A percentile compares a stretch with the other conserved stretches of the same genome.
Conservation (phyloP, 2,113 vertebrate genomes). For the Microcebus murinus region DNA sequence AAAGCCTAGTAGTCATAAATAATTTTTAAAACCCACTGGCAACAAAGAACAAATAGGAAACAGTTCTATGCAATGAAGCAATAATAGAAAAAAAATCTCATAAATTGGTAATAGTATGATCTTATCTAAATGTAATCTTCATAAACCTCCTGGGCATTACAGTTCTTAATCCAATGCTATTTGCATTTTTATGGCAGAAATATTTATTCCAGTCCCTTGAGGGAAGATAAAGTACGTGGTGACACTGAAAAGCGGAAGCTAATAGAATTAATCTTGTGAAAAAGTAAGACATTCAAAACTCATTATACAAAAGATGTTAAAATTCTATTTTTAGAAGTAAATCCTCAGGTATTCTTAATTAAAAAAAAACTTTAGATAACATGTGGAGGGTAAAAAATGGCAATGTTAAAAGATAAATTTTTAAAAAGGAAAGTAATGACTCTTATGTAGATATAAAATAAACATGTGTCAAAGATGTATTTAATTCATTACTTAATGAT, state of each 20-base stretch:
- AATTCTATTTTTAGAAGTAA: slow-evolving; percentile 49
- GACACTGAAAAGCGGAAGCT: slow-evolving; percentile 35
- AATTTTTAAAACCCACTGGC: slow-evolving; percentile 9
- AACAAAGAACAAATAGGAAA: slow-evolving; percentile 46
- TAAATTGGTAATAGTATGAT: slow-evolving; percentile 5
- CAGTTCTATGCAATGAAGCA: slow-evolving; percentile 9
- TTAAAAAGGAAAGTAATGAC: slow-evolving; percentile 10
- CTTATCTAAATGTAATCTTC: slow-evolving; percentile 52
- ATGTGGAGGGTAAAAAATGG: neutral
- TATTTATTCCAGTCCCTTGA: slow-evolving; percentile 50
- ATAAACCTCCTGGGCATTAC: neutral
- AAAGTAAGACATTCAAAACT: slow-evolving; percentile 30
- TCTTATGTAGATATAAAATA: neutral
- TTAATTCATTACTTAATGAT: slow-evolving; percentile 12
- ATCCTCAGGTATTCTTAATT: neutral
- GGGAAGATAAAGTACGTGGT: slow-evolving; percentile 7
- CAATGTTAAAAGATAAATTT: slow-evolving; percentile 24
- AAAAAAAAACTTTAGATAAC: neutral
- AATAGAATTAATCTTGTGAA: slow-evolving; percentile 34
- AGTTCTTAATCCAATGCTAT: slow-evolving; percentile 47
- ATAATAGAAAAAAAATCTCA: neutral
- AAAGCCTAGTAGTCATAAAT: slow-evolving; percentile 28
- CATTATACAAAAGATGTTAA: slow-evolving; percentile 11
- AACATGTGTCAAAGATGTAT: neutral
- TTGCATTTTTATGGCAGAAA: slow-evolving; percentile 59